Percentiles rank a stretch among this genome's conserved stretches.
Evolutionary conservation across 2,888 invertebrate species (phyloP).

Genomic region (Dasysyrphus albostriatus): DNA sequence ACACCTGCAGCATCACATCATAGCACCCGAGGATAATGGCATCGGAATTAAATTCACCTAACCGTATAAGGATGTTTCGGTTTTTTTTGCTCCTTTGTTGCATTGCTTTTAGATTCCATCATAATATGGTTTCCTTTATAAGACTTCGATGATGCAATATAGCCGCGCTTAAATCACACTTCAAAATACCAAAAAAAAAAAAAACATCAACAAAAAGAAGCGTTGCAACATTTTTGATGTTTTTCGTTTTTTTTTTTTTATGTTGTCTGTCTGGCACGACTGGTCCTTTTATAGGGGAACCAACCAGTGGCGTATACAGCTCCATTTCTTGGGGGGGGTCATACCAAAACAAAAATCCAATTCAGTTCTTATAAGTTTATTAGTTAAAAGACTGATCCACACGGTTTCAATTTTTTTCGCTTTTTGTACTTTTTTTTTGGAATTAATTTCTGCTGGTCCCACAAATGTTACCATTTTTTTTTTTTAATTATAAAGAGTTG

Average conservation of each 20-base stretch:
- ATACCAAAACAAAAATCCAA: too few relatives aligned
- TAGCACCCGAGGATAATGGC: conserved; percentile 41
- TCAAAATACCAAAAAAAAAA: background rate
- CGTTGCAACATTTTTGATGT: conserved; percentile 46
- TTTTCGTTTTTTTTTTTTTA: conserved; percentile 6
- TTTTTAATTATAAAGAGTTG: too few relatives aligned
- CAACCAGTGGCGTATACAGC: too few relatives aligned
- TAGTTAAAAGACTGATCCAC: too few relatives aligned
- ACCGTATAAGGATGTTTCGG: conserved; percentile 58
- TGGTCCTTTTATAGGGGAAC: conserved; percentile 45
- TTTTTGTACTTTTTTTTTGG: too few relatives aligned
- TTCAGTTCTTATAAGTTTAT: too few relatives aligned
- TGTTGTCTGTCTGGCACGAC: conserved; percentile 18
- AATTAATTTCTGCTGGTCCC: too few relatives aligned
- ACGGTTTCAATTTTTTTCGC: too few relatives aligned
- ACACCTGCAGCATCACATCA: conserved; percentile 57
- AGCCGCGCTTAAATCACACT: conserved; percentile 58
- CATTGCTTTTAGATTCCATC: conserved; percentile 13
- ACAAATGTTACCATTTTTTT: too few relatives aligned
- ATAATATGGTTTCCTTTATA: conserved; percentile 8
- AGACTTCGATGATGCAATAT: conserved; percentile 35
- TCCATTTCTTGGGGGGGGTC: too few relatives aligned
- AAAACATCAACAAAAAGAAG: background rate
- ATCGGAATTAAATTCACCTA: conserved; percentile 63
- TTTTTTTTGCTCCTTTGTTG: conserved; percentile 34